phyloP scores from a whole-genome alignment of 2,113 vertebrate genomes.

The Tor tambroides region DNA sequence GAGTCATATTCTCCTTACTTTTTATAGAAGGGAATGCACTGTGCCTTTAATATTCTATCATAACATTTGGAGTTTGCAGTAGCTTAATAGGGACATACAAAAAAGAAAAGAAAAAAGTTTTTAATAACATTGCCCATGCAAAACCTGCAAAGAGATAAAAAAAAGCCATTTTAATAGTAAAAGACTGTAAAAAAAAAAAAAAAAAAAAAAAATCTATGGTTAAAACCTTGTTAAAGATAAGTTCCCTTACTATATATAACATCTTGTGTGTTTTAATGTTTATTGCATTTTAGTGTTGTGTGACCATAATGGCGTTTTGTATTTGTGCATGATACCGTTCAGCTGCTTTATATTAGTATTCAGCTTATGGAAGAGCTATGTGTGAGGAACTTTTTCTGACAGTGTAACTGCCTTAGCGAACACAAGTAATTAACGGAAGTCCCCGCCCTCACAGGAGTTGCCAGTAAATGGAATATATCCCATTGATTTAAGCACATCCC shows the following conservation, averaged over 20 bases:
- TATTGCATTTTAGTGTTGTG: too few species aligned
- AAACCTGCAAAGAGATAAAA: too few species aligned
- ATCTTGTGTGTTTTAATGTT: too few species aligned
- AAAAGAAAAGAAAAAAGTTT: too few species aligned
- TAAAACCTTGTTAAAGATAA: too few species aligned
- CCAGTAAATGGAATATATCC: conserved; percentile 40
- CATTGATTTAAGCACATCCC: conserved; percentile 48
- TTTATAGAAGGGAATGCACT: conserved; percentile 4
- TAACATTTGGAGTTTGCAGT: not conserved
- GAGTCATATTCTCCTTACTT: not conserved
- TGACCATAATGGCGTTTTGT: not conserved
- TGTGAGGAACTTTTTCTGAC: not conserved
- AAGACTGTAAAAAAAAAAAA: too few species aligned
- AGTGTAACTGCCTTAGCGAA: not conserved
- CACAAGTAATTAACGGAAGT: not conserved
- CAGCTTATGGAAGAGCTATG: too few species aligned
- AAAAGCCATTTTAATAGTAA: too few species aligned
- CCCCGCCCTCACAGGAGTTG: not conserved
- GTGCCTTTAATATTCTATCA: not conserved
- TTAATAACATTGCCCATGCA: too few species aligned
- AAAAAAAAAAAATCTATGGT: too few species aligned
- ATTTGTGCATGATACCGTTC: not conserved
- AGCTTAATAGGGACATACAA: not conserved
- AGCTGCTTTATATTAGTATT: not conserved
- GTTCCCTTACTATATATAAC: too few species aligned